Conservation (phyloP, 2,113 vertebrate species). For the Natator depressus region DNA sequence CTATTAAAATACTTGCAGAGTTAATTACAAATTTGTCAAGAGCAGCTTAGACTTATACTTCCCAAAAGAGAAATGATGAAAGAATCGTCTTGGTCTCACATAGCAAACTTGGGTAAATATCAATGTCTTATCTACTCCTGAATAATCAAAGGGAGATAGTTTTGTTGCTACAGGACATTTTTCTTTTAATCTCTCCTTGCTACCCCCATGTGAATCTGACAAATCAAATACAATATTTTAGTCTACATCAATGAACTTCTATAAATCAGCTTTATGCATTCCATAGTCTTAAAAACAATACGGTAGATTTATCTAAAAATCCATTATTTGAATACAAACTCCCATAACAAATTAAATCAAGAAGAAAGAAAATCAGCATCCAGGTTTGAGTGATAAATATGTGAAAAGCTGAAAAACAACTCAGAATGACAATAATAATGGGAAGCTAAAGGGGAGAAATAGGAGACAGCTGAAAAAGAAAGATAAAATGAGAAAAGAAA, state of each 20-base stretch:
- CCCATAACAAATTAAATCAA: constrained; percentile 69
- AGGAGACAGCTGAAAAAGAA: background rate
- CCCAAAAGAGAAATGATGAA: constrained; percentile 61
- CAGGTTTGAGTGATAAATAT: constrained; percentile 57
- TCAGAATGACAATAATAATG: background rate
- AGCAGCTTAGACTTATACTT: constrained; percentile 58
- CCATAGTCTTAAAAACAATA: constrained; percentile 54
- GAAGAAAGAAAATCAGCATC: constrained; percentile 67
- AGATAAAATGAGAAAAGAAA: background rate
- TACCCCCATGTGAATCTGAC: constrained; percentile 39
- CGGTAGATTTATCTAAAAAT: constrained; percentile 62
- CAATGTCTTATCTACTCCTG: constrained; percentile 63
- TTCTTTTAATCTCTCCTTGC: constrained; percentile 27
- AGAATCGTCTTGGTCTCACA: constrained; percentile 65
- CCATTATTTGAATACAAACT: constrained; percentile 62
- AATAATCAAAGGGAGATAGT: constrained; percentile 61
- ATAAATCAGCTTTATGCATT: constrained; percentile 44
- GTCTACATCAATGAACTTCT: constrained; percentile 57
- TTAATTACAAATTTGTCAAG: constrained; percentile 61
- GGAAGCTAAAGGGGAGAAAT: background rate
- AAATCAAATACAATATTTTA: constrained; percentile 57
- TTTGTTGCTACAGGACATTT: constrained; percentile 34
- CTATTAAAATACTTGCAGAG: constrained; percentile 61
- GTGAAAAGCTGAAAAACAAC: constrained; percentile 49
- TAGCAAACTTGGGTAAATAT: constrained; percentile 70